These are phyloP conservation scores for Parazoanthus atlanticus DNA, from an alignment of 92 coral and sea anemone species.

Conservation along the genomic window DNA sequence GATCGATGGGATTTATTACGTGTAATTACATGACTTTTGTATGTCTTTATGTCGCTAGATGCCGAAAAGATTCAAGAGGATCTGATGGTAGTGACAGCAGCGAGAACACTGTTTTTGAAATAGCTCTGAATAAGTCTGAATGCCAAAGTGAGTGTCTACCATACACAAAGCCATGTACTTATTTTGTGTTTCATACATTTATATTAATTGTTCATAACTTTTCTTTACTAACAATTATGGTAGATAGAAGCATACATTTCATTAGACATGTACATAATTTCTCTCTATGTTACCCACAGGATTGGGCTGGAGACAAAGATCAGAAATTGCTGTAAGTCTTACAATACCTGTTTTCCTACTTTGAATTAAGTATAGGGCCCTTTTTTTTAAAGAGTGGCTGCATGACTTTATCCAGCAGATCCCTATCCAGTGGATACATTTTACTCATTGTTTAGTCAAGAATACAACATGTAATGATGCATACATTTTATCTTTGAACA, in stretches of 20 bases:
- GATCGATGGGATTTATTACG: no score
- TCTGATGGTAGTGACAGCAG: conserved; percentile 25
- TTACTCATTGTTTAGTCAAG: no score
- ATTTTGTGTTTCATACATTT: neutral
- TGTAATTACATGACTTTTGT: no score
- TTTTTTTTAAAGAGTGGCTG: no score
- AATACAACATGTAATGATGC: no score
- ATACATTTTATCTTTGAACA: no score
- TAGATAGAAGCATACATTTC: no score
- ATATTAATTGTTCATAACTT: neutral
- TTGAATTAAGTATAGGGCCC: no score
- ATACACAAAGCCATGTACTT: neutral
- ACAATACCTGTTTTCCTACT: no score
- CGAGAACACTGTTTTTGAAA: conserved; percentile 21
- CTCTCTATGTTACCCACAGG: neutral
- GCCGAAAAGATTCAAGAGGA: conserved; percentile 26
- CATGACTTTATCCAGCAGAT: no score
- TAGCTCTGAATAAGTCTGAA: conserved; percentile 16
- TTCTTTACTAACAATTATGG: no score
- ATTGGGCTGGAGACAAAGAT: conserved; percentile 24
- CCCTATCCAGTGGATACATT: no score
- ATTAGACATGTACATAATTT: neutral
- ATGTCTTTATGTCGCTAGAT: neutral
- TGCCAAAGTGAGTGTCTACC: conserved; percentile 12
- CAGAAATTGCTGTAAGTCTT: conserved; percentile 33